phyloP scores from a whole-genome alignment of 2,113 vertebrate genomes.

The Gymnorhina tibicen region DNA sequence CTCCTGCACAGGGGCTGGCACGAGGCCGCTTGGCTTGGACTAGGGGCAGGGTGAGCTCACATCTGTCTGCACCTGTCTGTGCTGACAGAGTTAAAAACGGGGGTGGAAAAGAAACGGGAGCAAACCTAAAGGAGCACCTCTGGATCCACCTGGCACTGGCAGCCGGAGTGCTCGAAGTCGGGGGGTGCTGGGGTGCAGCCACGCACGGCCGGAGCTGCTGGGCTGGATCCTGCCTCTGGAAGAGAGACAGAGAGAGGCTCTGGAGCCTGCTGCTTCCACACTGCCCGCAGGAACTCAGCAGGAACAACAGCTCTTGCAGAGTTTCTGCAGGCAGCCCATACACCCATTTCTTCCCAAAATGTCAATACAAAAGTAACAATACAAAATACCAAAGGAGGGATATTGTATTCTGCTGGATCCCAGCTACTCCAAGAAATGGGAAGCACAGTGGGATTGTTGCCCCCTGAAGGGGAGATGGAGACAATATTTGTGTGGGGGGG shows the following conservation, averaged over 20 bases:
- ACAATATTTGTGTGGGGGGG: not conserved
- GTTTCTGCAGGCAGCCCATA: not conserved
- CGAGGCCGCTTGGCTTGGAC: not conserved
- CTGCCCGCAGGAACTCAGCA: not conserved
- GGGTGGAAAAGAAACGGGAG: not conserved
- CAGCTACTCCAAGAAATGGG: not conserved
- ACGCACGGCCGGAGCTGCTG: not conserved
- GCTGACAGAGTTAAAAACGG: not conserved
- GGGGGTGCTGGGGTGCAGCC: not conserved
- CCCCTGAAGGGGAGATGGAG: not conserved
- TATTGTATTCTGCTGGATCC: not conserved
- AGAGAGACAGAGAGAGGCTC: not conserved
- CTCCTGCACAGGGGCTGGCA: not conserved
- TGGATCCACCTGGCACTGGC: not conserved
- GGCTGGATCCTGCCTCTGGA: not conserved
- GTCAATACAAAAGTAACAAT: not conserved
- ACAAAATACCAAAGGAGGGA: not conserved
- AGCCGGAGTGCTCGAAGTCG: rapidly evolving
- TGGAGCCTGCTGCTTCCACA: not conserved
- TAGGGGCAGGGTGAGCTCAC: not conserved
- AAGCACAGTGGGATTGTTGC: not conserved
- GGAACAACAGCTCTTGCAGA: not conserved
- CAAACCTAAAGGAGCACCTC: not conserved
- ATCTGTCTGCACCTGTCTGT: constrained; percentile 32
- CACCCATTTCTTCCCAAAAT: not conserved